Base-by-base conservation (phyloP, 2,797 vertebrate genomes). In the Notolabrus celidotus region DNA sequence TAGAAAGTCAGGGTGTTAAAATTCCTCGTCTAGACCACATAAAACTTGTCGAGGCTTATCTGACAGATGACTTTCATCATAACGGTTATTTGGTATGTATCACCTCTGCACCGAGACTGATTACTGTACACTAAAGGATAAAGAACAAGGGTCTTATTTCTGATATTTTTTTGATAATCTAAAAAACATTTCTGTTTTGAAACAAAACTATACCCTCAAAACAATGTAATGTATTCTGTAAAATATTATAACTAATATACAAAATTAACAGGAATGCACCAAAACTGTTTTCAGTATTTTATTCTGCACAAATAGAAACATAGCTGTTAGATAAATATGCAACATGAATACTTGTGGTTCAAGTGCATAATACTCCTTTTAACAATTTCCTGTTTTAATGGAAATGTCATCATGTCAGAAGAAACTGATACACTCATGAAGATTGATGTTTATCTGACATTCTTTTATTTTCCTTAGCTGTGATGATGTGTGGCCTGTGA, bases 341-440 rank as follows among this genome's bases (percentile, higher is more conserved):
- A 6, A 31, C 52, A 31, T 38, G 20, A 55, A 42, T 61, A 60
- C 29, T 65, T 53, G 50, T 64, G 51, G 51, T 55, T 36, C 0
- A 2, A 50, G 61, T 56, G 60, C 36, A 27, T 62, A 33, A 70
- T 34, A 20, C 16, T 23, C 23, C 17, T 50, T 41, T 74, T 77
- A 71, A 69, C 64, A 73, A 56, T 86, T 86, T 86, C 80, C 80
- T 71, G 61, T 50, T n/a, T 53, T 47, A 51, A 64, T 4, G 7
- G 7, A 7, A 31, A 31, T 7, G 29, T 5, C 29, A 31, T 31
- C 4, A 4, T 80, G 80, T 88, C 79, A 59, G 39, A 67, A 68
- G 25, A 76, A 67, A 55, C 9, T 2, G 62, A 19, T 51, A 17
- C 23, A 14, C 58, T 77, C 51, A 65, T 63, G 50, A 46, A 80